These are phyloP conservation scores for Pangasius mekongensis DNA, from an alignment of 2,797 vertebrate species.

Conservation along the genomic window DNA sequence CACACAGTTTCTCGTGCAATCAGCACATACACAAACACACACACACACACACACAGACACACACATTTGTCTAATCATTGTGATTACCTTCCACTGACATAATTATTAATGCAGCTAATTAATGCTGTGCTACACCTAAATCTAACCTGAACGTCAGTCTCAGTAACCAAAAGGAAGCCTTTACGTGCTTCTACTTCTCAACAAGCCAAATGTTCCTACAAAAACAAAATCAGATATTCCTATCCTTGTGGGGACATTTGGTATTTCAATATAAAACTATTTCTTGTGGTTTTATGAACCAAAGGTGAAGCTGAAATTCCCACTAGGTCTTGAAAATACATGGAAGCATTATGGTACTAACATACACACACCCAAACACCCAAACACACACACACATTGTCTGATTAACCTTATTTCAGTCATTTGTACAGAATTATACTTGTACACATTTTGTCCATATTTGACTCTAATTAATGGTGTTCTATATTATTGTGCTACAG, in stretches of 20 bases:
- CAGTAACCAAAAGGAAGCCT: not conserved
- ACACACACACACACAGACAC: not conserved
- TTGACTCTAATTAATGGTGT: not conserved
- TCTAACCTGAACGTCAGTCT: not conserved
- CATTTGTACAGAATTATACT: not conserved
- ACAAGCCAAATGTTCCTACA: not conserved
- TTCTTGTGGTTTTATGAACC: not conserved
- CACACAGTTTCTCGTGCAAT: not conserved
- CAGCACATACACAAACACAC: too few species aligned
- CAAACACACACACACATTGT: not conserved
- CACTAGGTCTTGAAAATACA: not conserved
- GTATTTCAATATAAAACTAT: not conserved
- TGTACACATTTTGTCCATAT: slow-evolving; percentile 9
- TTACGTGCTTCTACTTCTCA: not conserved
- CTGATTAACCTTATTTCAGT: not conserved
- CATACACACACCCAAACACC: not conserved
- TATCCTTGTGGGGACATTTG: not conserved
- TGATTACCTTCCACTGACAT: not conserved
- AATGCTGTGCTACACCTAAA: not conserved
- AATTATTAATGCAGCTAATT: not conserved
- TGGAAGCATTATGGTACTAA: not conserved
- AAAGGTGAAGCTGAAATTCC: not conserved
- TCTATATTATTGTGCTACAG: not conserved
- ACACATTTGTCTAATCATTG: not conserved
- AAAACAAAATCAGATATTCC: not conserved